Percentiles rank a stretch among this genome's conserved stretches.
phyloP scores from a whole-genome alignment of 2,113 vertebrate genomes.

The Sapajus apella region DNA sequence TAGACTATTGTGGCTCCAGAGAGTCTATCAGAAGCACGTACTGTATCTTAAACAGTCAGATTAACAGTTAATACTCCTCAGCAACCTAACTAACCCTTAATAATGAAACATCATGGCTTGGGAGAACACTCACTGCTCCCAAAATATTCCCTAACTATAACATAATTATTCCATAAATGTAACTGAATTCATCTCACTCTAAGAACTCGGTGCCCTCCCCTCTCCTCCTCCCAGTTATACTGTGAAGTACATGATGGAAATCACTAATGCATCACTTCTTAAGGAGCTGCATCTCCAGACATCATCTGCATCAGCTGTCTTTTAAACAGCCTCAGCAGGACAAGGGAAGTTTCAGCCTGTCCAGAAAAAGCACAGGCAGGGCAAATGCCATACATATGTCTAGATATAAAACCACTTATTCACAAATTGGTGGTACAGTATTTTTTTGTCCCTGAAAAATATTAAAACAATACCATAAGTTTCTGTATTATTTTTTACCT shows the following conservation, averaged over 20 bases:
- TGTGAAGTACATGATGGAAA: too few species aligned
- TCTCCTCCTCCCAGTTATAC: background rate
- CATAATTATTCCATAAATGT: background rate
- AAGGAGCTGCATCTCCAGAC: background rate
- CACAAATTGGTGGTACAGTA: background rate
- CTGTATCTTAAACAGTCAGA: background rate
- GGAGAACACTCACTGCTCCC: background rate
- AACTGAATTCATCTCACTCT: background rate
- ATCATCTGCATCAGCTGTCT: background rate
- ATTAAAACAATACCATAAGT: constrained; percentile 18
- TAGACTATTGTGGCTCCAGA: background rate
- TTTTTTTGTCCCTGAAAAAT: background rate
- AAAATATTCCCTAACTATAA: background rate
- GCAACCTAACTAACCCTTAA: background rate
- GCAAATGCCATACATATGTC: background rate
- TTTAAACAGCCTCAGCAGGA: background rate
- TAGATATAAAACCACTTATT: background rate
- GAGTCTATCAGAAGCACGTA: background rate
- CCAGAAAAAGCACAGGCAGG: background rate
- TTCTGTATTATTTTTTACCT: background rate
- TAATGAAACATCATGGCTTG: background rate
- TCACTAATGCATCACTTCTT: background rate
- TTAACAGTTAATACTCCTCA: background rate
- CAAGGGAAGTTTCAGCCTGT: background rate
- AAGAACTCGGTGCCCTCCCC: background rate